Percentiles rank a stretch among this genome's conserved stretches.
Conservation (phyloP, 2,113 vertebrate species). For the Megaceryle torquata region DNA sequence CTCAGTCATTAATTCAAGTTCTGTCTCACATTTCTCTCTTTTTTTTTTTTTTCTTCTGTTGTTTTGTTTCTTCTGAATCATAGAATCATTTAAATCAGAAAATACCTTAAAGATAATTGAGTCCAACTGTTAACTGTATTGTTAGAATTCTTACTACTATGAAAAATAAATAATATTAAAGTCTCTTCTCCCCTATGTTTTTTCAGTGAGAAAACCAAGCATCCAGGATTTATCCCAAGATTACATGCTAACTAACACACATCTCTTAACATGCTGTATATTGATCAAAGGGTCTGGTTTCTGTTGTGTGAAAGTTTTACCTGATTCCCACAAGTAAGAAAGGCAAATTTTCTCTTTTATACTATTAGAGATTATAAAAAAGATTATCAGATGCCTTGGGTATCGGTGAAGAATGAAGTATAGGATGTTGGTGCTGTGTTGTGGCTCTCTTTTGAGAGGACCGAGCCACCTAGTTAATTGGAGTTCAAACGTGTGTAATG, state of each 20-base stretch:
- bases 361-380: conserved; percentile 19
- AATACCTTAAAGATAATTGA: background rate
- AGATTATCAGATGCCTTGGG: background rate
- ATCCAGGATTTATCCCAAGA: background rate
- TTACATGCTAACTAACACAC: background rate
- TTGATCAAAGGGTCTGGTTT: conserved; percentile 28
- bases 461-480: background rate
- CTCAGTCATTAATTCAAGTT: background rate
- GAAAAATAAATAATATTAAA: background rate
- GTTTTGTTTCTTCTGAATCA: background rate
- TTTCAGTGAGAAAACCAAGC: background rate
- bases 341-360: background rate
- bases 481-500: background rate
- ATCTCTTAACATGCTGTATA: background rate
- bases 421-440: background rate
- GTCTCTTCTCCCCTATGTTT: background rate
- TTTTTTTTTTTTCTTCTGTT: background rate
- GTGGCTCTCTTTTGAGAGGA: background rate
- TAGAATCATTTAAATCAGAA: background rate
- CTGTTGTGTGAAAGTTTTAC: background rate
- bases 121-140: background rate
- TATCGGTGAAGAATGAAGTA: background rate
- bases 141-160: background rate
- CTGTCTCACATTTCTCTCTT: background rate
- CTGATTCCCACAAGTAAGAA: background rate